Evolutionary conservation across 2,113 vertebrate species (phyloP).

Genomic region (Dicentrarchus labrax): DNA sequence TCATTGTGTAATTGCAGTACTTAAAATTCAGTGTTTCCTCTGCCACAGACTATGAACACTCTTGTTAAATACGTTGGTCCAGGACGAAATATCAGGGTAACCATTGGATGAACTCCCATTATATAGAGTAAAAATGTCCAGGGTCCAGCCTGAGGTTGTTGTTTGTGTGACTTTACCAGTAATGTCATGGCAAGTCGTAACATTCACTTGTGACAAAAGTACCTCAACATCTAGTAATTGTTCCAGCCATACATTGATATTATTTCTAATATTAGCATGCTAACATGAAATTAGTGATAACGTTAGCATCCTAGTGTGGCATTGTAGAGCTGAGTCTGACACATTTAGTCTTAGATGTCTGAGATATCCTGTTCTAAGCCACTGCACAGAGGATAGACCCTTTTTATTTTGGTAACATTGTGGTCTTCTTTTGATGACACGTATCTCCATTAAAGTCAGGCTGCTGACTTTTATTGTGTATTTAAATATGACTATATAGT

Average conservation of each 20-base stretch:
- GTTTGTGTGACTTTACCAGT: not conserved
- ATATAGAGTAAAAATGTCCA: not conserved
- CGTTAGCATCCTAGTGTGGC: not conserved
- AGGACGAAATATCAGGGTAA: not conserved
- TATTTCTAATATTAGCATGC: not conserved
- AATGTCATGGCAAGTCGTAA: not conserved
- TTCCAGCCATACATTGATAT: not conserved
- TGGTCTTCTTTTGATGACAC: not conserved
- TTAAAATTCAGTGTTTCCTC: conserved; percentile 14
- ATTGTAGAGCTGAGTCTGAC: not conserved
- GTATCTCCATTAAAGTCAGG: not conserved
- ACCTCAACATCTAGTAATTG: not conserved
- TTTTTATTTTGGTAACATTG: not conserved
- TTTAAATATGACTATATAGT: not conserved
- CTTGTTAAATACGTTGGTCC: not conserved
- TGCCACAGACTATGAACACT: not conserved
- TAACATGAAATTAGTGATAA: not conserved
- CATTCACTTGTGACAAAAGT: not conserved
- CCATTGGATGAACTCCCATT: not conserved
- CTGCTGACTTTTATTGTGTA: not conserved
- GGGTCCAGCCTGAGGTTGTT: not conserved
- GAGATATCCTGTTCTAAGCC: not conserved
- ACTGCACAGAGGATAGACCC: not conserved
- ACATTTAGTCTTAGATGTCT: not conserved
- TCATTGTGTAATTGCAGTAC: conserved; percentile 12